These are phyloP conservation scores for Zaprionus africanus DNA, from an alignment of 1,140 invertebrate species.

Conservation along the genomic window DNA sequence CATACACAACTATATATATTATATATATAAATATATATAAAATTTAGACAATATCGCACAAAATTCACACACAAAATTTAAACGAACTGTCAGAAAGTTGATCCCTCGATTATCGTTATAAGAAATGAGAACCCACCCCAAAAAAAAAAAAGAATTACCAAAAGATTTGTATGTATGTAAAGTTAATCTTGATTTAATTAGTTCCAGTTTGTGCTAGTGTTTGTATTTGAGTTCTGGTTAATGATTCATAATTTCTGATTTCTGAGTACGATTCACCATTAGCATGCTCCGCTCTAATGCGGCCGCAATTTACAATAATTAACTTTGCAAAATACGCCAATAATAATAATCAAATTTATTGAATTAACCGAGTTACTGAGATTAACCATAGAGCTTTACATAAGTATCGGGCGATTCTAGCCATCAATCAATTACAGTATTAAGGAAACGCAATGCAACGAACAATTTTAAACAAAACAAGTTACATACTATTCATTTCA, in stretches of 20 bases:
- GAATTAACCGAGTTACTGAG: constrained; percentile 65
- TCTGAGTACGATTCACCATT: constrained; percentile 55
- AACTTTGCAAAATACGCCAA: constrained; percentile 28
- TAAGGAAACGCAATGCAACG: constrained; percentile 76
- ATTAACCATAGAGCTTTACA: constrained; percentile 40
- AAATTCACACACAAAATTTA: constrained; percentile 71
- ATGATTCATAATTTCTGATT: constrained; percentile 37
- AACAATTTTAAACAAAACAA: constrained; percentile 82
- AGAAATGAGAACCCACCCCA: constrained; percentile 46
- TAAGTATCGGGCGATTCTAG: constrained; percentile 40
- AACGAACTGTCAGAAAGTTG: constrained; percentile 49
- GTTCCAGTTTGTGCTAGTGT: constrained; percentile 55
- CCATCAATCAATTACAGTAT: constrained; percentile 40
- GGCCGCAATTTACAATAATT: constrained; percentile 22
- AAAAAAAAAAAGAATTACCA: constrained; percentile 18
- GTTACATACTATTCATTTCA: constrained; percentile 80
- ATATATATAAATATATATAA: constrained; percentile 51
- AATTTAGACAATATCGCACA: constrained; percentile 65
- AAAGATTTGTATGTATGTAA: constrained; percentile 78
- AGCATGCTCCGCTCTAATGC: constrained; percentile 67
- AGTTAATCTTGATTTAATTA: constrained; percentile 46
- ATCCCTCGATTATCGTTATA: constrained; percentile 46
- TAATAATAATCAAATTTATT: constrained; percentile 27
- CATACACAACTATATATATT: constrained; percentile 63
- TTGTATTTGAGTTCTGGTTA: constrained; percentile 34